Evolutionary conservation across 2,113 vertebrate species (phyloP), one percentile per base, ranked within the genome.

Genomic region (Nycticebus coucang): DNA sequence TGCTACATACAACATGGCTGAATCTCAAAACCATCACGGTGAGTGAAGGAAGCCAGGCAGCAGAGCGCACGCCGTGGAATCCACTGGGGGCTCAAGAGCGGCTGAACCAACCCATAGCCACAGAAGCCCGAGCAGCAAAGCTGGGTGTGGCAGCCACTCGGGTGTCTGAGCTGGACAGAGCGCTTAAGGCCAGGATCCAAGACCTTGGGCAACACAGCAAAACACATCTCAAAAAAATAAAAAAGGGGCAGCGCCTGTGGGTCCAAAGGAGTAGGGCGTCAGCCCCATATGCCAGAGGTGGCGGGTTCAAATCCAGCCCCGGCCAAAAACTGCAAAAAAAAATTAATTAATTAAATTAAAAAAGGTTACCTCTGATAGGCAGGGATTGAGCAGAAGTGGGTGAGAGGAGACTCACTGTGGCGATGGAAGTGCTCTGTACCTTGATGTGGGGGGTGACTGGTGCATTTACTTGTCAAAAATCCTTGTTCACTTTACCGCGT

Each of bases 41-140:
- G 1, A 14, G 0, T 9, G n/a, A 60, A 75, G 71, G 77, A 24
- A 87, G n/a, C 19, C 21, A 35, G 69, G 19, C 57, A 14, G 17
- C 9, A 4, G 41, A 10, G 33, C 17, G 6, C 5, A 1, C 14
- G 1, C 75, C 2, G 22, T 3, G 66, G 85, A 50, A 4, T 26
- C 81, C 59, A 53, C 7, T 0, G 0, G 35, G 0, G 7, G 17
- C 21, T 74, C 81, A 19, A 4, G 0, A 28, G 62, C 13, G 66
- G 59, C 50, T 3, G 26, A 6, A 33, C 74, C 4, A 9, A 45
- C 5, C 79, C 33, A 0, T 0, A 28, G n/a, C 7, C 35, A 37
- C 1, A 33, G 88, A 35, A 80, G 9, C 21, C 45, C 10, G 53
- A 55, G 62, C 50, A 1, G 53, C 10, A 21, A 60, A 60, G 59